A percentile compares a stretch with the other conserved stretches of the same genome.
Conservation (phyloP, 2,797 vertebrate species). For the Aldrovandia affinis region DNA sequence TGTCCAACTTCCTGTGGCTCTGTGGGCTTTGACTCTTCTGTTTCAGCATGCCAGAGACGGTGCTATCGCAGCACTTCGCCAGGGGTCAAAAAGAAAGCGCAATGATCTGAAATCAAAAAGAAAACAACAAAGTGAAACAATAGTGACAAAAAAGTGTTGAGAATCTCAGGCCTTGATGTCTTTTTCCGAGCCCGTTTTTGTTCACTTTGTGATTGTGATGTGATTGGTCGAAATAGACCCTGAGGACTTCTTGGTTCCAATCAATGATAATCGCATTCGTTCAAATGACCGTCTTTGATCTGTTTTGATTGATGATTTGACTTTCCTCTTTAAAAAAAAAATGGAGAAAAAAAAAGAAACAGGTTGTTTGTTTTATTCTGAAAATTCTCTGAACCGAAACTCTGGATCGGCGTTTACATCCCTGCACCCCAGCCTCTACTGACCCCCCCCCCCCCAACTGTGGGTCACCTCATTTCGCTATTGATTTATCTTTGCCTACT, state of each 20-base stretch:
- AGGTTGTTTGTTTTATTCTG: neutral
- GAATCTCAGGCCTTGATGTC: neutral
- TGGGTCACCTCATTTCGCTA: conserved; percentile 51
- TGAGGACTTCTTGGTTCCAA: neutral
- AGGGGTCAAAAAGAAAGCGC: conserved; percentile 47
- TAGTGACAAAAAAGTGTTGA: neutral
- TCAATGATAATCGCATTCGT: neutral
- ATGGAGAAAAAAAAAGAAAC: neutral
- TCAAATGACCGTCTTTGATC: neutral
- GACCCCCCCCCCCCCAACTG: conserved; percentile 48
- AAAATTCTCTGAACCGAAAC: neutral
- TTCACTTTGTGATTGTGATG: neutral
- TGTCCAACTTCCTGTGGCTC: conserved; percentile 22
- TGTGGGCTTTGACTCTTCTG: conserved; percentile 48
- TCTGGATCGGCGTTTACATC: neutral
- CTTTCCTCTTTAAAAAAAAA: neutral
- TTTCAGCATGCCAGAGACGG: conserved; percentile 68
- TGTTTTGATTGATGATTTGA: conserved; percentile 6
- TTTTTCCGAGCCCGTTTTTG: neutral
- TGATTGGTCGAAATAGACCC: neutral
- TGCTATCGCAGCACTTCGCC: conserved; percentile 65
- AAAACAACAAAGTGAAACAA: neutral
- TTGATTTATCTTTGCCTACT: neutral
- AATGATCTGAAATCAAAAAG: neutral
- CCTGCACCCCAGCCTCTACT: conserved; percentile 39